Evolutionary conservation across 2,113 vertebrate genomes (phyloP), one percentile per base, ranked within the genome.

Genomic region (Myotis brandtii): DNA sequence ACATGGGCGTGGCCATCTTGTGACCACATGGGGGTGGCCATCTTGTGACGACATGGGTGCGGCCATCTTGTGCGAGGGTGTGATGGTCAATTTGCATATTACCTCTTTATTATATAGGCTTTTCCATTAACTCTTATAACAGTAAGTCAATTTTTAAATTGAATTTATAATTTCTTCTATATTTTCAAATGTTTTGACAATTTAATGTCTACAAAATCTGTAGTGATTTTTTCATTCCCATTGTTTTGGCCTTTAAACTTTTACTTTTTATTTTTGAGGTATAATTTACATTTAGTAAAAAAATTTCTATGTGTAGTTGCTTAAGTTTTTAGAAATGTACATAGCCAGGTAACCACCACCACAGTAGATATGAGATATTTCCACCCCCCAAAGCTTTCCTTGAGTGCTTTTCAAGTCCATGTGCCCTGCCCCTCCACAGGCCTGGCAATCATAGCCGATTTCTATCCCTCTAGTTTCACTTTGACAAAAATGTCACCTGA

Each of bases 401-500:
- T 23, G 54, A 34, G 5, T 18, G 59, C 48, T 20, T 86, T 20
- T 62, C 21, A 89, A 69, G 12, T 34, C 62, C 50, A 5, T 2
- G 13, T 32, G 40, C 27, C 37, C 32, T 30, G 18, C 54, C 62
- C 66, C 13, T 25, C 10, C 9, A 54, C 64, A 84, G 2, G 9
- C 40, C 79, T 54, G 13, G 30, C 62, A 64, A 64, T 12, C 43
- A 80, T 14, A 56, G 20, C 20, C 70, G 14, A 46, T 37, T 72
- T 77, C 86, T 46, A 56, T 91, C 67, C 43, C 4, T 64, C 3
- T 43, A 37, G 52, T 93, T 66, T 54, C 64, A 43, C 32, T 87
- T 56, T 82, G 82, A 81, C 34, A 92, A 92, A 92, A 66, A 73
- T 64, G 12, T 66, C 79, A 62, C 54, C 83, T 73, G 40, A 40